Evolutionary conservation across 2,797 vertebrate genomes (phyloP), one percentile per base, ranked within the genome.

Genomic region (Triplophysa bombifrons): DNA sequence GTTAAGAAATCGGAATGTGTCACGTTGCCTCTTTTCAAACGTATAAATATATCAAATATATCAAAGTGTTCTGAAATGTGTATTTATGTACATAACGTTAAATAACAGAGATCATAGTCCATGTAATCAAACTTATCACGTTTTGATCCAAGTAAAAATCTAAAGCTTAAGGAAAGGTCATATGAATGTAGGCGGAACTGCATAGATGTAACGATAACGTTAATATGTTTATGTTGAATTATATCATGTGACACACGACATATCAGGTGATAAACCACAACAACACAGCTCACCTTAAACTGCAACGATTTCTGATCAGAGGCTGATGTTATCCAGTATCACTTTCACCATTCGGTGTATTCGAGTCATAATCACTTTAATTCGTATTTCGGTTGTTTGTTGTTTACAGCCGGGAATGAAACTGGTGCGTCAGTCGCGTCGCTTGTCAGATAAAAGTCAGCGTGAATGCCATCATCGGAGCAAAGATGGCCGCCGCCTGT

Each of bases 331-430:
- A 20, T 73, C 70, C 55, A 6, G 34, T 6, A 56, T 44, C 46
- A 27, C 20, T 13, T 4, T 19, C 58, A 56, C n/a, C 77, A 65
- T 22, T 64, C 34, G 46, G 48, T 63, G 30, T 72, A 55, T 13
- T 16, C 10, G 46, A 79, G 60, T 61, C 77, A 79, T 79, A 79
- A 44, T 72, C 64, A 72, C 69, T 72, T 71, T 25, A 20, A 46
- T 41, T 48, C 3, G 44, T 16, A 19, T 30, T 12, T 34, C 44
- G 4, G 14, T 14, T 48, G 55, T 48, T 78, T 53, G 3, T 63
- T 79, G 76, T 75, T 82, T 82, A 83, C 80, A 84, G 77, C 5
- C 53, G 78, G 34, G 38, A 41, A 73, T 55, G 65, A 75, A 80
- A 64, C 68, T 65, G 77, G 70, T 56, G 77, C 68, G 76, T 71